These are phyloP conservation scores for Vireo altiloquus DNA, from an alignment of 2,113 vertebrate genomes.

Conservation along the genomic window DNA sequence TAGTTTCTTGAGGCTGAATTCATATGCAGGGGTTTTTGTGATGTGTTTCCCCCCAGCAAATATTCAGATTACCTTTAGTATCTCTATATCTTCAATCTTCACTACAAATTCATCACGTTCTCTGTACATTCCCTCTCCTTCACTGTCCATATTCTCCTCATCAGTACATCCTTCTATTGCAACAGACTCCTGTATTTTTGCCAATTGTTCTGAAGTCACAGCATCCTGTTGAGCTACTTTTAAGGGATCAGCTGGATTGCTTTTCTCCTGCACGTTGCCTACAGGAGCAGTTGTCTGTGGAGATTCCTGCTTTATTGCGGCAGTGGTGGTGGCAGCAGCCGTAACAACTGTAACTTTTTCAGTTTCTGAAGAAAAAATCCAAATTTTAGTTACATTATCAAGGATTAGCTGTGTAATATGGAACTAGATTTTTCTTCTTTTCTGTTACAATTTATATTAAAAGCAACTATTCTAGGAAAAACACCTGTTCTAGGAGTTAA, in stretches of 20 bases:
- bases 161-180: slow-evolving; percentile 94
- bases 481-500: not conserved
- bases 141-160: slow-evolving; percentile 91
- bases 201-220: slow-evolving; percentile 74
- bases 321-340: not conserved
- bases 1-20: not conserved
- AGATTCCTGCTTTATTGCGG: slow-evolving; percentile 74
- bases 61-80: slow-evolving; percentile 82
- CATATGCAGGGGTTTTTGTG: not conserved
- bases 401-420: not conserved
- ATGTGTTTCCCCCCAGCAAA: not conserved
- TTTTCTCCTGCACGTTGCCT: slow-evolving; percentile 65
- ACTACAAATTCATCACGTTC: slow-evolving; percentile 98
- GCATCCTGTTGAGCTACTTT: slow-evolving; percentile 69
- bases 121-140: slow-evolving; percentile 95
- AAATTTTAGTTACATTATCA: not conserved
- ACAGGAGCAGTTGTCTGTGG: slow-evolving; percentile 55
- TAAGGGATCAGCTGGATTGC: slow-evolving; percentile 52
- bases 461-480: not conserved
- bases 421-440: not conserved
- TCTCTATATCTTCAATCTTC: slow-evolving; percentile 94
- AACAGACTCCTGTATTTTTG: slow-evolving; percentile 77
- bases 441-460: not conserved
- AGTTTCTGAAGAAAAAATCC: slow-evolving; percentile 64
- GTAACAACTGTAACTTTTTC: slow-evolving; percentile 34